Evolutionary conservation across 2,888 invertebrate genomes (phyloP), one percentile per base, ranked within the genome.

Genomic region (Drosophila subquinaria): DNA sequence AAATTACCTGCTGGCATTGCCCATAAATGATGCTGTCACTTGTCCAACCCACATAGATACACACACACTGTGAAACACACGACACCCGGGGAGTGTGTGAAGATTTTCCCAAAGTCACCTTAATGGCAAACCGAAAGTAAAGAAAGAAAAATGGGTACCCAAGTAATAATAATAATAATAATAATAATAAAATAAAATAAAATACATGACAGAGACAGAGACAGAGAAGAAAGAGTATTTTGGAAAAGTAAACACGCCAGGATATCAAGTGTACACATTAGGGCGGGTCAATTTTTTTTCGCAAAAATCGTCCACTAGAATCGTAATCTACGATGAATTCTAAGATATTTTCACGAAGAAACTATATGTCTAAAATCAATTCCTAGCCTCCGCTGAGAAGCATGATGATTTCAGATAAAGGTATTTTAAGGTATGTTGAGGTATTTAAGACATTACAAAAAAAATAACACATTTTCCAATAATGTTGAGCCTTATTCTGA

Each of bases 251-350:
- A 87, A 89, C 88, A 89, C 88, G 76, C 83, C 88, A 87, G 87
- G 87, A 87, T 89, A 87, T 87, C 89, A 89, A 89, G 88, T 87
- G 89, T 87, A 84, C 88, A 85, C 76, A 82, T 67, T n/a, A n/a
- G n/a, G n/a, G n/a, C n/a, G n/a, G n/a, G n/a, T n/a, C n/a, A n/a
- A n/a, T n/a, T n/a, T n/a, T n/a, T n/a, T n/a, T n/a, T n/a, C n/a
- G n/a, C n/a, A n/a, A n/a, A n/a, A n/a, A n/a, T n/a, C n/a, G n/a
- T n/a, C n/a, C n/a, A n/a, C n/a, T n/a, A n/a, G n/a, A n/a, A n/a
- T n/a, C n/a, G n/a, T n/a, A n/a, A n/a, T n/a, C n/a, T n/a, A n/a
- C n/a, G n/a, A n/a, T n/a, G n/a, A n/a, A n/a, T n/a, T n/a, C n/a
- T n/a, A n/a, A n/a, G n/a, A n/a, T n/a, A n/a, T n/a, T n/a, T n/a